These are phyloP conservation scores for Danio aesculapii DNA, from an alignment of 2,797 vertebrate species.

Conservation along the genomic window DNA sequence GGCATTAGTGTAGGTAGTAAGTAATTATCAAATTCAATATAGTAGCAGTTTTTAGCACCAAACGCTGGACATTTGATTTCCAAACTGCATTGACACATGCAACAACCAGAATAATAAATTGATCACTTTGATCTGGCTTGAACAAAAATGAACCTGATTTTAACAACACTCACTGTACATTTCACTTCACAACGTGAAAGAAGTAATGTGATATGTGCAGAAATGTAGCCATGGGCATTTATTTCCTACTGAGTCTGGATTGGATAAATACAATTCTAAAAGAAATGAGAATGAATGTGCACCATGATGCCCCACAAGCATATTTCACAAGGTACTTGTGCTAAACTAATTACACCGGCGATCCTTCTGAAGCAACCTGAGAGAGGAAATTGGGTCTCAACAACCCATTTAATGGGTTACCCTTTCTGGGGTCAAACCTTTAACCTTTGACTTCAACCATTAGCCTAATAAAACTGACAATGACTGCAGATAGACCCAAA, in stretches of 20 bases:
- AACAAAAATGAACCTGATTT: not conserved
- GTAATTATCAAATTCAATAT: too few species aligned
- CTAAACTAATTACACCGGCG: not conserved
- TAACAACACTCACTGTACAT: not conserved
- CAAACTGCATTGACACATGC: not conserved
- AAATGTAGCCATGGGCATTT: not conserved
- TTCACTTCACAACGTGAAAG: not conserved
- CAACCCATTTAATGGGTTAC: not conserved
- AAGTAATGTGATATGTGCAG: not conserved
- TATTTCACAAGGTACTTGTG: not conserved
- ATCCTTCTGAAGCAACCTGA: not conserved
- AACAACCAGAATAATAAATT: not conserved
- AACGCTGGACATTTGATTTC: too few species aligned
- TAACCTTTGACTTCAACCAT: slow-evolving; percentile 29
- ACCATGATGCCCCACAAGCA: not conserved
- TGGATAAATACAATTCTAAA: not conserved
- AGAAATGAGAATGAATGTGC: not conserved
- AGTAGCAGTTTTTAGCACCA: too few species aligned
- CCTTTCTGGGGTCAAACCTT: not conserved
- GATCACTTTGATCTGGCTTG: not conserved
- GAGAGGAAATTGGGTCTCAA: not conserved
- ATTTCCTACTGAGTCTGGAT: too few species aligned
- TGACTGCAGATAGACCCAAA: not conserved
- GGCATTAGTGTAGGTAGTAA: too few species aligned
- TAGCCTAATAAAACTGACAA: not conserved